Evolutionary conservation across 2,888 invertebrate species (phyloP).

Genomic region (Agrochola litura): DNA sequence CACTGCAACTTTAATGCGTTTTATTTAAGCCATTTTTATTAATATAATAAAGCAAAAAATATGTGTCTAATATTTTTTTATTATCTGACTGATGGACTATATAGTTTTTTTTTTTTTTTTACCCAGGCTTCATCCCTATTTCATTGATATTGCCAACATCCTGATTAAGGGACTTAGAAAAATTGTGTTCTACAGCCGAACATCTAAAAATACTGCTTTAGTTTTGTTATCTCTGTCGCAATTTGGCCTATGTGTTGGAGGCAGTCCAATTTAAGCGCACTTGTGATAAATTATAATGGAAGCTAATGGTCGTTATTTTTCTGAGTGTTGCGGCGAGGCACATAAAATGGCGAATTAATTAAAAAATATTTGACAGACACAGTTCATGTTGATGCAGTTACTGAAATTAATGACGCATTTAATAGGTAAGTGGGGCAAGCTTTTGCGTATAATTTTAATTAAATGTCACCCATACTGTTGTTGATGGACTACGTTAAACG

Average conservation of each 20-base stretch:
- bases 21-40: too few relatives aligned
- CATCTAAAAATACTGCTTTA: conserved; percentile 31
- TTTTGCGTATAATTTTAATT: conserved; percentile 31
- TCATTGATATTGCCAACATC: conserved; percentile 69
- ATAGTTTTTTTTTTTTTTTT: too few relatives aligned
- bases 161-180: conserved; percentile 32
- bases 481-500: conserved; percentile 2
- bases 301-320: conserved; percentile 58
- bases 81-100: too few relatives aligned
- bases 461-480: conserved; percentile 21
- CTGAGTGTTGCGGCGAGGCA: conserved; percentile 29
- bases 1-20: too few relatives aligned
- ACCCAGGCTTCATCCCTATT: conserved; percentile 19
- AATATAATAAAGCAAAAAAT: too few relatives aligned
- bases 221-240: conserved; percentile 40
- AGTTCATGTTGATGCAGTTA: conserved; percentile 48
- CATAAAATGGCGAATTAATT: conserved; percentile 60
- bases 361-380: conserved; percentile 58
- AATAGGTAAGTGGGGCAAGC: conserved; percentile 47
- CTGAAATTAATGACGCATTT: conserved; percentile 46
- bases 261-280: conserved; percentile 57
- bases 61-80: too few relatives aligned
- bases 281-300: conserved; percentile 59
- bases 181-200: conserved; percentile 11
- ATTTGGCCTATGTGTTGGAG: conserved; percentile 58